These are phyloP conservation scores for Leuctra nigra DNA, from an alignment of 2,888 invertebrate species.

Conservation along the genomic window DNA sequence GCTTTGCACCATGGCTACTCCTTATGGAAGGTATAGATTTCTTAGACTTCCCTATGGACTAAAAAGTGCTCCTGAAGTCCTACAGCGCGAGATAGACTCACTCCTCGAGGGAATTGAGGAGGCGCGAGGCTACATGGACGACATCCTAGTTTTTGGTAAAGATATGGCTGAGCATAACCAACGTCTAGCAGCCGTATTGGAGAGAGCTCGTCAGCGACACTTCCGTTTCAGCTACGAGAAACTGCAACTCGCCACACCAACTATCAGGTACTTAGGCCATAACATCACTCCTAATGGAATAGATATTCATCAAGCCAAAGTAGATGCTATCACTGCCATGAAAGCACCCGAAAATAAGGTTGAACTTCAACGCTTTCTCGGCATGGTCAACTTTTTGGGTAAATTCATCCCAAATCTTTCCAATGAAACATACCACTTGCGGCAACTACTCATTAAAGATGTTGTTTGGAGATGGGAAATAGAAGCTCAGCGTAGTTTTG, in stretches of 20 bases:
- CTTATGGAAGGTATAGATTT: slow-evolving; percentile 21
- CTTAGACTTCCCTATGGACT: slow-evolving; percentile 23
- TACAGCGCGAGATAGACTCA: slow-evolving; percentile 28
- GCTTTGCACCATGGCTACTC: slow-evolving; percentile 22
- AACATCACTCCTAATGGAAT: slow-evolving; percentile 22
- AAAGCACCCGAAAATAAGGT: slow-evolving; percentile 26
- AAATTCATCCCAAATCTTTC: slow-evolving; percentile 15
- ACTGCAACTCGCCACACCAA: slow-evolving; percentile 26
- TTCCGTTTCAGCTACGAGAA: slow-evolving; percentile 33
- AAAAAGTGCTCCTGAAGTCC: slow-evolving; percentile 22
- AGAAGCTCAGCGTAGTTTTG: not conserved
- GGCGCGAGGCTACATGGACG: slow-evolving; percentile 31
- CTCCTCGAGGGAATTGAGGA: slow-evolving; percentile 26
- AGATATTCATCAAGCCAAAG: slow-evolving; percentile 1
- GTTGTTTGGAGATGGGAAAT: not conserved
- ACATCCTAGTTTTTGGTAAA: slow-evolving; percentile 31
- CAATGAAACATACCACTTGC: slow-evolving; percentile 10
- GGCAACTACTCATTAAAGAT: slow-evolving; percentile 12
- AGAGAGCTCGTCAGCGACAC: slow-evolving; percentile 26
- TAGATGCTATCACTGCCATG: slow-evolving; percentile 26
- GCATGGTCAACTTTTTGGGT: slow-evolving; percentile 29
- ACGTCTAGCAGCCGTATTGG: slow-evolving; percentile 28
- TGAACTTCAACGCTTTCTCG: slow-evolving; percentile 28
- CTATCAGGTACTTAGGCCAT: not conserved
- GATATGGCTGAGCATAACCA: slow-evolving; percentile 29